Conservation (phyloP, 2,888 invertebrate species). For the Linyphia triangularis region DNA sequence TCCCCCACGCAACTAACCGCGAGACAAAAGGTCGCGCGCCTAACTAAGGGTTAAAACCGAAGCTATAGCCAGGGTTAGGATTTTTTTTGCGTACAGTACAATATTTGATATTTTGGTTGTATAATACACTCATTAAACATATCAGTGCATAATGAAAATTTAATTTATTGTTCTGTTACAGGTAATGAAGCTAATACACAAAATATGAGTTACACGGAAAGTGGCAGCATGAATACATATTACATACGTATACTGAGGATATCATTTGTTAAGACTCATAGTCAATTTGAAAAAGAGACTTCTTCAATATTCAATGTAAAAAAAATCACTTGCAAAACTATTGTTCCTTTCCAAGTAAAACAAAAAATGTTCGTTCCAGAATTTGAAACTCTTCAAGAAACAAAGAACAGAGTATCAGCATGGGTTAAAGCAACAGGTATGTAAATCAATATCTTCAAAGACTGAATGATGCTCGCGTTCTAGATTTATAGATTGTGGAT, state of each 20-base stretch:
- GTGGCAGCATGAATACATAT: constrained; percentile 72
- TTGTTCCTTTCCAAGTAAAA: constrained; percentile 72
- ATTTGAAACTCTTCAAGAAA: constrained; percentile 71
- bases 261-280: constrained; percentile 63
- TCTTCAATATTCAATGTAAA: not conserved
- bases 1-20: too few relatives aligned
- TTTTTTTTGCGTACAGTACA: too few relatives aligned
- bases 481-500: too few relatives aligned
- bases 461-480: too few relatives aligned
- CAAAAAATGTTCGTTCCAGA: constrained; percentile 64
- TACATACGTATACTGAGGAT: constrained; percentile 76
- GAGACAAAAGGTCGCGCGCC: too few relatives aligned
- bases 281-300: not conserved
- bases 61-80: too few relatives aligned
- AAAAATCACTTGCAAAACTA: constrained; percentile 72
- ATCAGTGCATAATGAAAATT: too few relatives aligned
- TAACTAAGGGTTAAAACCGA: too few relatives aligned
- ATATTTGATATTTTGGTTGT: too few relatives aligned
- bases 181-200: constrained; percentile 67
- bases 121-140: too few relatives aligned
- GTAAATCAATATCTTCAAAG: not conserved
- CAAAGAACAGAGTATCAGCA: constrained; percentile 66
- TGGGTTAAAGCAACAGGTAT: constrained; percentile 75
- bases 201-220: constrained; percentile 75
- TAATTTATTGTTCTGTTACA: constrained; percentile 31